Evolutionary conservation across 2,797 vertebrate species (phyloP).

Genomic region (Tarsius wallacei): DNA sequence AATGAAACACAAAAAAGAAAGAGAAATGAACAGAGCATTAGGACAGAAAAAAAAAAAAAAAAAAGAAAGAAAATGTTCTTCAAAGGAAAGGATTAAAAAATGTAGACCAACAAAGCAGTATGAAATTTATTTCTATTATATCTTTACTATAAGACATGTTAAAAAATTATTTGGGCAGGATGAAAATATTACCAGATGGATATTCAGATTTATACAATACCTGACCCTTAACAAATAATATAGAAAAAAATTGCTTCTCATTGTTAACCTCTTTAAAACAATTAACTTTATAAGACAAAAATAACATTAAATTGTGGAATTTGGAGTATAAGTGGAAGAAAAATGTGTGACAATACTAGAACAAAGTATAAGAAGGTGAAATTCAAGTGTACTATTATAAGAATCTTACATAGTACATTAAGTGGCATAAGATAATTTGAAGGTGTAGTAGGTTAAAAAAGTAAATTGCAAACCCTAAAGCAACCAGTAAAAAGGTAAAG

Average conservation of each 20-base stretch:
- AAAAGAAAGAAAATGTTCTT: not conserved
- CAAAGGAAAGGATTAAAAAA: not conserved
- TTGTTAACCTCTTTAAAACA: constrained; percentile 19
- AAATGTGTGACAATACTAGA: not conserved
- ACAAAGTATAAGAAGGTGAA: not conserved
- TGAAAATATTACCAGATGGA: not conserved
- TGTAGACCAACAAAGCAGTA: not conserved
- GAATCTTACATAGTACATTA: not conserved
- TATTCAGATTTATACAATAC: not conserved
- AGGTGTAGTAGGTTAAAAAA: not conserved
- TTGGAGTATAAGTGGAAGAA: not conserved
- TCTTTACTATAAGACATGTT: not conserved
- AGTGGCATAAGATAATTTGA: not conserved
- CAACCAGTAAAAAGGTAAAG: not conserved
- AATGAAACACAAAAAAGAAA: not conserved
- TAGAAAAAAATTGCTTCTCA: not conserved
- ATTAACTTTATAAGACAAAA: not conserved
- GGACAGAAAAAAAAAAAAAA: not conserved
- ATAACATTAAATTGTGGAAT: not conserved
- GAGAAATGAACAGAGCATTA: not conserved
- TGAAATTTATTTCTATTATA: not conserved
- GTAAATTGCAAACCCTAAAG: constrained; percentile 9
- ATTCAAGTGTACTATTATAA: not conserved
- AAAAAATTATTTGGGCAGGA: constrained; percentile 54
- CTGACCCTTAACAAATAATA: not conserved